A percentile compares a stretch with the other conserved stretches of the same genome.
Conservation (phyloP, 2,113 vertebrate species). For the Mionectes macconnelli region DNA sequence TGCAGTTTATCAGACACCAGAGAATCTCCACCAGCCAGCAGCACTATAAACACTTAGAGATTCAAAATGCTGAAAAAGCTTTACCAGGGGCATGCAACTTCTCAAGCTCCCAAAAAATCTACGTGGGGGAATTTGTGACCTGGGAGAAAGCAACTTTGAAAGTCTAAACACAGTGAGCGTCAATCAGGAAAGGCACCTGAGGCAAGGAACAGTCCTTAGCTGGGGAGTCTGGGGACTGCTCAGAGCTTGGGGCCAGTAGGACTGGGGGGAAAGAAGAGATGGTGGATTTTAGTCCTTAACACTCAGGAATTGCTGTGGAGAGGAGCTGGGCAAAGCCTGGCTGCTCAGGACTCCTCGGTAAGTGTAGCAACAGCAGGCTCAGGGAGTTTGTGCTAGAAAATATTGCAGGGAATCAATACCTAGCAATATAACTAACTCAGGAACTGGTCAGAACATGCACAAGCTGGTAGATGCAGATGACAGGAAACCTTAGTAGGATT, state of each 20-base stretch:
- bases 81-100: neutral
- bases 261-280: neutral
- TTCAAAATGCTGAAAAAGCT: neutral
- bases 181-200: neutral
- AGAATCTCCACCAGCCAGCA: neutral
- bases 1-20: neutral
- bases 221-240: neutral
- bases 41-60: neutral
- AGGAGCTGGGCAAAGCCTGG: neutral
- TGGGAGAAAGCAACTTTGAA: neutral
- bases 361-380: neutral
- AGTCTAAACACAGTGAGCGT: neutral
- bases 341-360: neutral
- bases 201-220: neutral
- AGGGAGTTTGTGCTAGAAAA: neutral
- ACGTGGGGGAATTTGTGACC: neutral
- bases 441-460: neutral
- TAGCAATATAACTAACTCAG: neutral
- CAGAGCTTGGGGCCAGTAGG: accelerated
- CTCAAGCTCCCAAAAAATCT: neutral
- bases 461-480: neutral
- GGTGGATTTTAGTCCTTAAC: neutral
- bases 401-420: neutral
- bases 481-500: neutral
- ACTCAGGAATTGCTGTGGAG: neutral